Evolutionary conservation across 1,140 invertebrate genomes (phyloP).

Genomic region (Eurosta solidaginis): DNA sequence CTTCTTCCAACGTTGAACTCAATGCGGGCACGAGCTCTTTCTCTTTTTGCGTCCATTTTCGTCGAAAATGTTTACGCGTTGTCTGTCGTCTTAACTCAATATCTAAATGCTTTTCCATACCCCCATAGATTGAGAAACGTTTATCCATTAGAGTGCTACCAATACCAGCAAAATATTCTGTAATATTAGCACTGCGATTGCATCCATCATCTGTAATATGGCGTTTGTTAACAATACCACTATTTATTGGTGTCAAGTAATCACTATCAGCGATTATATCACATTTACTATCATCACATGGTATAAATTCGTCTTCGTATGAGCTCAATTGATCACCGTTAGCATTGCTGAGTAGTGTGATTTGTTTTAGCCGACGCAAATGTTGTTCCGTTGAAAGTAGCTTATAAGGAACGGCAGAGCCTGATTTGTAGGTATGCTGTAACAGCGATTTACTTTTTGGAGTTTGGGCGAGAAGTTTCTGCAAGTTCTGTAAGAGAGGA

Average conservation of each 20-base stretch:
- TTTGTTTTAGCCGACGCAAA: constrained; percentile 34
- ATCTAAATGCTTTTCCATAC: constrained; percentile 32
- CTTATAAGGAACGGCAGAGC: constrained; percentile 38
- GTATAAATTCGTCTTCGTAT: constrained; percentile 30
- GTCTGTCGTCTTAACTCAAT: constrained; percentile 39
- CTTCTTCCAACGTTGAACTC: constrained; percentile 22
- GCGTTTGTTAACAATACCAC: background rate
- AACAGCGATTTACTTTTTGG: constrained; percentile 44
- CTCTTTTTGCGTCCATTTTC: constrained; percentile 48
- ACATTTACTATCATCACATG: constrained; percentile 46
- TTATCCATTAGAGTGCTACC: constrained; percentile 23
- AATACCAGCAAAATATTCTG: background rate
- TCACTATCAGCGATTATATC: constrained; percentile 37
- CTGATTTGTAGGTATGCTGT: constrained; percentile 29
- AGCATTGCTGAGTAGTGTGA: constrained; percentile 21
- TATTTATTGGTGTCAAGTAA: background rate
- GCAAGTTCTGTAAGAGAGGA: constrained; percentile 46
- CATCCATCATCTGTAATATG: background rate
- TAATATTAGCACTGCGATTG: background rate
- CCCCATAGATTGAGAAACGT: constrained; percentile 27
- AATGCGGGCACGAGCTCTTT: constrained; percentile 32
- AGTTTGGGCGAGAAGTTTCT: constrained; percentile 54
- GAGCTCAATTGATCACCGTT: constrained; percentile 25
- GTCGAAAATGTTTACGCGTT: constrained; percentile 50
- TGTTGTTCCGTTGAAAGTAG: constrained; percentile 46